Conservation (phyloP, 1,140 invertebrate genomes). For the Polypedilum pembai region DNA sequence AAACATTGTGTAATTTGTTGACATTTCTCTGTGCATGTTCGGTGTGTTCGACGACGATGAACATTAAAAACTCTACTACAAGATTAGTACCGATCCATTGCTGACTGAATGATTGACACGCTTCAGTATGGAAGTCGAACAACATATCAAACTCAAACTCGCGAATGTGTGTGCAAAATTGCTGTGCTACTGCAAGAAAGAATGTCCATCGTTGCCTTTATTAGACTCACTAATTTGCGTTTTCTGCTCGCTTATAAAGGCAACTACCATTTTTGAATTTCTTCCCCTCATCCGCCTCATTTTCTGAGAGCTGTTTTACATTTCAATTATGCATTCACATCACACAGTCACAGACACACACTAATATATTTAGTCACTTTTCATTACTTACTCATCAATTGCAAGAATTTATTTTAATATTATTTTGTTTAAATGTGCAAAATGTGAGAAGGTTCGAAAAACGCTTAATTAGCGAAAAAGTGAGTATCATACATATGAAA, state of each 20-base stretch:
- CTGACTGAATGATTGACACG: constrained; percentile 25
- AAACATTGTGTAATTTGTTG: constrained; percentile 18
- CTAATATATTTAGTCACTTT: background rate
- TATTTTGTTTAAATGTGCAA: background rate
- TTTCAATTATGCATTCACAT: constrained; percentile 25
- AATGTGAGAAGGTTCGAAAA: background rate
- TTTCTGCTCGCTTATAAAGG: background rate
- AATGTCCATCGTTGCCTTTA: constrained; percentile 3
- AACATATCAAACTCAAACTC: background rate
- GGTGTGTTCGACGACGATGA: background rate
- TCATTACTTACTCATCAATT: background rate
- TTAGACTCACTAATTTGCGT: constrained; percentile 22
- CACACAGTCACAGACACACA: background rate
- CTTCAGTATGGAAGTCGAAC: background rate
- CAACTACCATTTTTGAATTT: constrained; percentile 17
- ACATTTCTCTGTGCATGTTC: constrained; percentile 4
- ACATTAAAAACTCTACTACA: background rate
- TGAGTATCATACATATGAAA: background rate
- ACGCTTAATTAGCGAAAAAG: background rate
- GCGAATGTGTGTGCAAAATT: constrained; percentile 20
- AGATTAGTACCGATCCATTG: background rate
- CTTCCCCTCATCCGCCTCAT: background rate
- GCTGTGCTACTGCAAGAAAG: background rate
- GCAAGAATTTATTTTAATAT: background rate
- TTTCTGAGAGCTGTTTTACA: background rate